Base-by-base conservation (phyloP, 2,797 vertebrate genomes). In the Enteromius thamalakanensis region DNA sequence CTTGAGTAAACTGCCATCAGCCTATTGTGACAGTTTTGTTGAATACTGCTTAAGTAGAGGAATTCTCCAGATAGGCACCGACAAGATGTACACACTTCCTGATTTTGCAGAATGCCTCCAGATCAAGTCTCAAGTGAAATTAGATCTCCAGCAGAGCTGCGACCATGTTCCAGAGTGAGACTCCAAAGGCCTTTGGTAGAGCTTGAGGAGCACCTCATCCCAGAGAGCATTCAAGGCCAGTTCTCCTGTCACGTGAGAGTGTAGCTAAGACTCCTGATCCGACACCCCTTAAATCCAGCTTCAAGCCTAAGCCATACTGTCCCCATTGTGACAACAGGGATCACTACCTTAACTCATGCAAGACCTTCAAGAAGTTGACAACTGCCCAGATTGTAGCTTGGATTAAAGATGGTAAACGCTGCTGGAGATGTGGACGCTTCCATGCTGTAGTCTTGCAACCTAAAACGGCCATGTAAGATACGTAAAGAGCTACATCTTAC, bases 401-500 rank as follows among this genome's bases (percentile, higher is more conserved):
- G 86, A 64, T 87, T 23, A 49, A 1, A 5, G 83, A 86, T 4
- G 67, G 71, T 21, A 40, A 79, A 0, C 26, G 42, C 12, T 87
- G 87, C 14, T 87, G 84, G 82, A 89, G 75, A 21, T 85, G 85
- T 7, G 79, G 88, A 40, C 4, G 26, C 21, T 26, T 53, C 19
- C 86, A 90, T 40, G 71, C 80, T 12, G 58, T 75, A 0, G 0
- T 47, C 37, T 9, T 89, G 87, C 32, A 90, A 72, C 10, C 82
- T 90, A 1, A 87, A 90, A n/a, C 19, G 29, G 3, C 58, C 62
- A 14, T 81, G 83, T 26, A 87, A 87, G 2, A 76, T 49, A 15
- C 89, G 87, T 10, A 87, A 87, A 17, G 81, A 88, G 74, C 79
- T 67, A 15, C 84, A 89, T 75, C 55, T 89, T 0, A 89, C 87